A percentile compares a stretch with the other conserved stretches of the same genome.
Conservation (phyloP, 2,797 vertebrate species). For the Galaxias olidus region DNA sequence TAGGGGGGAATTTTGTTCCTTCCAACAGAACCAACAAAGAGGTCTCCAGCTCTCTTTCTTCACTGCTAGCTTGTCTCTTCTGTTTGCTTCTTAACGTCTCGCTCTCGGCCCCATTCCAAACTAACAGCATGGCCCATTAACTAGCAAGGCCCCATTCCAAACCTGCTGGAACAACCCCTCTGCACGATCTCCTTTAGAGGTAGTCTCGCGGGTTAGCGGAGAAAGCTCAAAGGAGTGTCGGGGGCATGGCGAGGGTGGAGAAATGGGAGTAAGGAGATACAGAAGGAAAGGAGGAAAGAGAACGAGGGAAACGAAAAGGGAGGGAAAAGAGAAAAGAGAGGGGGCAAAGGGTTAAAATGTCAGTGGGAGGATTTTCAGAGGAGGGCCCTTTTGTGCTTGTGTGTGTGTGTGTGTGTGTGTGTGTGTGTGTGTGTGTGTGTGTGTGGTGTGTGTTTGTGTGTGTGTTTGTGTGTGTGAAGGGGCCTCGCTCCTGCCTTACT, state of each 20-base stretch:
- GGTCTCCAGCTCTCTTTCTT: too few species aligned
- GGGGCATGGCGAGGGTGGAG: too few species aligned
- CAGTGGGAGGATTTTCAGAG: background rate
- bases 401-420: background rate
- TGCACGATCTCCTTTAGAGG: background rate
- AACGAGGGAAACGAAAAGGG: background rate
- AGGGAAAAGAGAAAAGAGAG: background rate
- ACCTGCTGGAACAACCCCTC: background rate
- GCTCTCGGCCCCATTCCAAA: background rate
- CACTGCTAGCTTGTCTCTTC: too few species aligned
- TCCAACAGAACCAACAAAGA: too few species aligned
- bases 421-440: background rate
- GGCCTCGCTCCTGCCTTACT: slow-evolving; percentile 38
- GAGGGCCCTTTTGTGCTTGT: background rate
- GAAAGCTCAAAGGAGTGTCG: too few species aligned
- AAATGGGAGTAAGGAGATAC: too few species aligned
- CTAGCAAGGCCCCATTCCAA: background rate
- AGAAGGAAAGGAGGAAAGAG: background rate
- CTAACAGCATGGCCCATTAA: background rate
- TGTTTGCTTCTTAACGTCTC: background rate
- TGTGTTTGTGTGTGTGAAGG: background rate
- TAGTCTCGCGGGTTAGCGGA: too few species aligned
- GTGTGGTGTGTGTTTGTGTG: background rate
- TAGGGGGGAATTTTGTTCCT: too few species aligned
- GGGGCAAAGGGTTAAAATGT: background rate